Percentiles rank a stretch among this genome's conserved stretches.
These are phyloP conservation scores for Holacanthella duospinosa DNA, from an alignment of 2,888 invertebrate genomes.

Conservation along the genomic window DNA sequence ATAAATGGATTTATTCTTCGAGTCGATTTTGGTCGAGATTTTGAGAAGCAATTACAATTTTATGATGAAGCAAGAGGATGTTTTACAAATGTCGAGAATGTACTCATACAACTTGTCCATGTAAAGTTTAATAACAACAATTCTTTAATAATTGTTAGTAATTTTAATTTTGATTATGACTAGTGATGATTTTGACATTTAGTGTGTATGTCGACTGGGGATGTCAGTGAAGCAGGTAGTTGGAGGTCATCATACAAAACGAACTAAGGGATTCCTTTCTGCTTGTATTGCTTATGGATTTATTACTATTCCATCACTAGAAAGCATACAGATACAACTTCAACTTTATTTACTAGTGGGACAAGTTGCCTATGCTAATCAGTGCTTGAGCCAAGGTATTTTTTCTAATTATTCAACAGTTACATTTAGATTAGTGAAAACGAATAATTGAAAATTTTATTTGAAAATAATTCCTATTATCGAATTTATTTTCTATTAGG, in stretches of 20 bases:
- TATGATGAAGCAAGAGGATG: constrained; percentile 83
- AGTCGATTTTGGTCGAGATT: constrained; percentile 72
- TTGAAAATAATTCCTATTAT: too few species aligned
- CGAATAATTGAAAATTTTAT: not conserved
- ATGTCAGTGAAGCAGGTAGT: constrained; percentile 58
- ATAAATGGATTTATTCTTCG: constrained; percentile 69
- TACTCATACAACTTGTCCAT: constrained; percentile 74
- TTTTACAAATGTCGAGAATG: constrained; percentile 81
- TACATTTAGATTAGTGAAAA: not conserved
- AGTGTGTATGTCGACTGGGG: constrained; percentile 72
- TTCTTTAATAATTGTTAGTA: not conserved
- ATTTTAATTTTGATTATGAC: not conserved
- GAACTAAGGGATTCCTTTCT: constrained; percentile 74
- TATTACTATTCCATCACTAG: constrained; percentile 92
- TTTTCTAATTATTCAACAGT: not conserved
- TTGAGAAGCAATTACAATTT: constrained; percentile 83
- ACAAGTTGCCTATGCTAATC: constrained; percentile 77
- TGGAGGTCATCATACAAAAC: constrained; percentile 62
- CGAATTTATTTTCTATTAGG: constrained; percentile 50
- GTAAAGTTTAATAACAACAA: constrained; percentile 44
- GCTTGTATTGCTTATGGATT: constrained; percentile 93
- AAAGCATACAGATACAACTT: constrained; percentile 63
- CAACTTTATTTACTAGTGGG: constrained; percentile 78
- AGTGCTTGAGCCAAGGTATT: constrained; percentile 80
- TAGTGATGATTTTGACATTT: constrained; percentile 17